Evolutionary conservation across 2,113 vertebrate species (phyloP), one percentile per base, ranked within the genome.

Genomic region (Cheirogaleus medius): DNA sequence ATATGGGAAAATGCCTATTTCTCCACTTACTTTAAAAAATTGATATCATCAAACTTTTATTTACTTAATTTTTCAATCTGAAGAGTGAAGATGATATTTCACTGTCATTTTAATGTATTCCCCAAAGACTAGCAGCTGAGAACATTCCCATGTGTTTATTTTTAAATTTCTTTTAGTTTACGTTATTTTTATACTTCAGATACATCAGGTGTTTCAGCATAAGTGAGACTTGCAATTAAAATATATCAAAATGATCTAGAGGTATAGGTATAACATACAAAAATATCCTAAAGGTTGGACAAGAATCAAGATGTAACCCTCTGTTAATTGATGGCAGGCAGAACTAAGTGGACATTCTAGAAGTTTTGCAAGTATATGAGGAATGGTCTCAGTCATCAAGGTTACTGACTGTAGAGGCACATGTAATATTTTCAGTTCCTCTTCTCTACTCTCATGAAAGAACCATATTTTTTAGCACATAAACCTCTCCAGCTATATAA

Each of bases 151-250:
- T 34, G 13, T 68, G 14, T 80, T 88, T 92, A 13, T 82, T 76
- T 68, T 77, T 6, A 84, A 94, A 27, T 81, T 84, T 91, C 6
- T 78, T 66, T 39, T 39, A 60, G 8, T 64, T 77, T 49, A 60
- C 49, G 27, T 49, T 82, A 73, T 91, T 97, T 94, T 97, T 91
- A 93, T 3, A 66, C 2, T 90, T 78, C 25, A 73, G 49, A 68
- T 54, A 0, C 18, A 73, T 87, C 54, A 95, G 63, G 25, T 87
- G 5, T 60, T 58, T 95, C 39, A 90, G 37, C 63, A 80, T 49
- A 74, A 89, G 37, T 14, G 1, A 63, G 34, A 47, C 49, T 74
- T 90, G 7, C 32, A 92, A 83, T 17, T 86, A 88, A 97, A 93
- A 78, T 77, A 78, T 34, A 81, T 39, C 25, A 78, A 95, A 69